phyloP scores from a whole-genome alignment of 2,113 vertebrate genomes.

The Gila orcuttii region DNA sequence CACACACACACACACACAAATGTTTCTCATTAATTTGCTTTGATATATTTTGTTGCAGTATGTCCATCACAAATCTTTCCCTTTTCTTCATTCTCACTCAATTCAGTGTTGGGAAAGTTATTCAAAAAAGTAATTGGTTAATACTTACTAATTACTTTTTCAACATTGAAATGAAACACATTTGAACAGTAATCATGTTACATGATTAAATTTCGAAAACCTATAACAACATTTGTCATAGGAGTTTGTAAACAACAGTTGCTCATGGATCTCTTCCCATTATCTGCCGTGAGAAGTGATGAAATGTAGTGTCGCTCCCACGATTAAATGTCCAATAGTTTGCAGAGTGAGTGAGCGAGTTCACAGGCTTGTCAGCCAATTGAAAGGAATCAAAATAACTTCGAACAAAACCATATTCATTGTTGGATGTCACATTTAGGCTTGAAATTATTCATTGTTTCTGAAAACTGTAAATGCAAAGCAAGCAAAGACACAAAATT shows the following conservation, averaged over 20 bases:
- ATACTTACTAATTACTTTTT: conserved; percentile 2
- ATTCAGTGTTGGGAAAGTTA: neutral
- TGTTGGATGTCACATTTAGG: neutral
- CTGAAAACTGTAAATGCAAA: neutral
- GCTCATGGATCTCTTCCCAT: no score
- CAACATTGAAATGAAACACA: neutral
- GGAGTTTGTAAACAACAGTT: no score
- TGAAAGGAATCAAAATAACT: neutral
- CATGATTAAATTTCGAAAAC: neutral
- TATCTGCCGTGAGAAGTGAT: no score
- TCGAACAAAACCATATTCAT: neutral
- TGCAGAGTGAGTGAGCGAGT: neutral
- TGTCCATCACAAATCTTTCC: conserved; percentile 3
- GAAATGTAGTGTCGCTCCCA: no score
- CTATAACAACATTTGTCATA: neutral
- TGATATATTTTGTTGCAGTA: neutral
- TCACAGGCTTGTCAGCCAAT: neutral
- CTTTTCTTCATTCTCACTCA: conserved; percentile 6
- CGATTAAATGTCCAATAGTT: no score
- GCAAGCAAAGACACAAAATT: neutral
- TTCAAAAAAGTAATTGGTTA: conserved; percentile 17
- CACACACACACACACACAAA: neutral
- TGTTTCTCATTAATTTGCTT: neutral
- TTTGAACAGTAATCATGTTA: conserved; percentile 1
- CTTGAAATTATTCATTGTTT: neutral